Base-by-base conservation (phyloP, 2,888 invertebrate genomes). In the Agrochola lota region DNA sequence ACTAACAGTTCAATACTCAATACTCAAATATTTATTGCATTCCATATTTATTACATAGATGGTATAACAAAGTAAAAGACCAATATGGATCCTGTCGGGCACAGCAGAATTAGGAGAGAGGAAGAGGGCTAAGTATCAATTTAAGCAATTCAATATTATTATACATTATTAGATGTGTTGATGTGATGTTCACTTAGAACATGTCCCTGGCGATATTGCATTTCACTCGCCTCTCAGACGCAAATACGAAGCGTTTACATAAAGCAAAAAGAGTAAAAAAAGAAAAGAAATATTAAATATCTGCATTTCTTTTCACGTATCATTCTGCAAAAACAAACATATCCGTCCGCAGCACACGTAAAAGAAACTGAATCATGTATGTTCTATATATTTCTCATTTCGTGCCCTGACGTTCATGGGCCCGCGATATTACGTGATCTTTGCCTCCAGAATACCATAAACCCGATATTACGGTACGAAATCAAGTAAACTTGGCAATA, bases 381-480 rank as follows among this genome's bases (percentile, higher is more conserved):
- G 52, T 2, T 3, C 3, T 35, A 35, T n/a, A 9, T 26, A 81
- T 78, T 67, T 84, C 62, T 70, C 57, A 67, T 71, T 67, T 62
- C 81, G 59, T 60, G n/a, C 23, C 71, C 60, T 71, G 71, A 84
- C 74, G 26, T 79, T 73, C 73, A 68, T 64, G 80, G 80, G 62
- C 57, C 67, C 26, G 17, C 35, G 67, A 74, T 79, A 78, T 84
- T 84, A 84, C 84, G 67, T 79, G 79, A 82, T 81, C 71, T 77
- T 43, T 71, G 69, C 43, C 81, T 67, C 59, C 64, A 35, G 62
- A 72, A 85, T 70, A 72, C 76, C 69, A 49, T 64, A 83, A 83
- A 75, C 57, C 57, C 59, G 35, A 80, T 74, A 82, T 74, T 70
- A 75, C 79, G 67, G 80, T 60, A 68, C 49, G 46, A 63, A 79